Evolutionary conservation across 1,140 invertebrate species (phyloP).

Genomic region (Megathymus violae): DNA sequence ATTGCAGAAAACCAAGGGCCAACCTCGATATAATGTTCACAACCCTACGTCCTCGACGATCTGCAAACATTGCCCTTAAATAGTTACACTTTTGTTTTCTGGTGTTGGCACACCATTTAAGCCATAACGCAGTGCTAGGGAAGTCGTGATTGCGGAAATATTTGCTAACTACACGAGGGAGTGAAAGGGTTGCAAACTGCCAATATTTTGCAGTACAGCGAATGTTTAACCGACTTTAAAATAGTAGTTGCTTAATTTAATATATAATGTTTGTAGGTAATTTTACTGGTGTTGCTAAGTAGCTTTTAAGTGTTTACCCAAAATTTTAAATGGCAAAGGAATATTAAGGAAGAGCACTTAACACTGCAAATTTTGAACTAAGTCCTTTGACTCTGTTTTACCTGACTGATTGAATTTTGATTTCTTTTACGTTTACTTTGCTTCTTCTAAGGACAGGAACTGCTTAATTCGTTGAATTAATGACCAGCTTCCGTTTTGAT

Average conservation of each 20-base stretch:
- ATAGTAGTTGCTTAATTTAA: neutral
- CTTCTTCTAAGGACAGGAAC: no score
- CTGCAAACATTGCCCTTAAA: neutral
- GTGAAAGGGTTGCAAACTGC: neutral
- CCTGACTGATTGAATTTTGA: no score
- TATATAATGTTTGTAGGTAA: no score
- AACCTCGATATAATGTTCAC: neutral
- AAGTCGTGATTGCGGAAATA: neutral
- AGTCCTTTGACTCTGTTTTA: no score
- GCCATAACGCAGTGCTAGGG: neutral
- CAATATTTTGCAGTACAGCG: neutral
- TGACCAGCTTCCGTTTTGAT: no score
- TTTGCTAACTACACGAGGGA: neutral
- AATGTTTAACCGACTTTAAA: neutral
- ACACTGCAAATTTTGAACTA: no score
- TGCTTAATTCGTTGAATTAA: no score
- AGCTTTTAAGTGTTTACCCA: no score
- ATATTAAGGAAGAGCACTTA: no score
- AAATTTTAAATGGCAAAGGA: no score
- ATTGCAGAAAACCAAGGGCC: neutral
- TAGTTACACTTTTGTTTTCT: slow-evolving; percentile 1
- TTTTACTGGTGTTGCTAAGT: no score
- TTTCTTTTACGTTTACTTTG: no score
- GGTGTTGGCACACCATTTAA: neutral
- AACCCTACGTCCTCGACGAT: neutral